Percentiles rank a stretch among this genome's conserved stretches.
These are phyloP conservation scores for Theonella swinhoei DNA, from an alignment of 37 sponge, comb jelly and placozoan genomes.

Conservation along the genomic window DNA sequence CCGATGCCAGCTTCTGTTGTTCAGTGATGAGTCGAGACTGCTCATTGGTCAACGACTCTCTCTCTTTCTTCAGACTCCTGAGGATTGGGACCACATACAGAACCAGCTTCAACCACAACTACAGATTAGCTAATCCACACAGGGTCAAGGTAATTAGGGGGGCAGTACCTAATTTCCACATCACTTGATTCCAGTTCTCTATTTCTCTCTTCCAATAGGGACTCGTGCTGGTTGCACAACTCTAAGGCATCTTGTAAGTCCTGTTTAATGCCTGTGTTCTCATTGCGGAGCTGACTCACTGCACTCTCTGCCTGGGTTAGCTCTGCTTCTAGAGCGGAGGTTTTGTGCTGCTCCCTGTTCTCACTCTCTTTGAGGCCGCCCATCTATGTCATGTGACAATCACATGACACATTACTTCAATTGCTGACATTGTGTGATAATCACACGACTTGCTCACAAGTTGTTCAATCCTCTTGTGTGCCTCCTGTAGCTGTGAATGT, in stretches of 20 bases:
- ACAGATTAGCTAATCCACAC: not conserved
- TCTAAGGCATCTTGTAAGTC: conserved; percentile 56
- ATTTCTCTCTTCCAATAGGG: conserved; percentile 52
- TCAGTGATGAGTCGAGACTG: conserved; percentile 13
- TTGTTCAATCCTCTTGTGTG: conserved; percentile 1
- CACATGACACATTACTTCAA: not conserved
- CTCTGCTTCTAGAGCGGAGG: conserved; percentile 24
- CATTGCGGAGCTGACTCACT: conserved; percentile 29
- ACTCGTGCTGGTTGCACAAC: conserved; percentile 39
- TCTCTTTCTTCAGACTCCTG: conserved; percentile 37
- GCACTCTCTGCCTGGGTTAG: conserved; percentile 27
- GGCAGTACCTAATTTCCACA: conserved; percentile 42
- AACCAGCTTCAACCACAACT: not conserved
- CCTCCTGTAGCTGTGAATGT: not conserved
- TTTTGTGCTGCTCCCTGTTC: not conserved
- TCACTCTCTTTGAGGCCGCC: not conserved
- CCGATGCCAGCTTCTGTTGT: conserved; percentile 41
- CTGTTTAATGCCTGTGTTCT: conserved; percentile 8
- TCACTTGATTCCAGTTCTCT: conserved; percentile 29
- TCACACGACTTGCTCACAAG: conserved; percentile 13
- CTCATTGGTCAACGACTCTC: conserved; percentile 34
- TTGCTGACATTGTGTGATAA: not conserved
- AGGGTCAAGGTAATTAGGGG: too few relatives aligned
- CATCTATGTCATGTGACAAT: not conserved
- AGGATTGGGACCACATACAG: not conserved